Evolutionary conservation across 2,113 vertebrate genomes (phyloP).

Genomic region (Isichthys henryi): DNA sequence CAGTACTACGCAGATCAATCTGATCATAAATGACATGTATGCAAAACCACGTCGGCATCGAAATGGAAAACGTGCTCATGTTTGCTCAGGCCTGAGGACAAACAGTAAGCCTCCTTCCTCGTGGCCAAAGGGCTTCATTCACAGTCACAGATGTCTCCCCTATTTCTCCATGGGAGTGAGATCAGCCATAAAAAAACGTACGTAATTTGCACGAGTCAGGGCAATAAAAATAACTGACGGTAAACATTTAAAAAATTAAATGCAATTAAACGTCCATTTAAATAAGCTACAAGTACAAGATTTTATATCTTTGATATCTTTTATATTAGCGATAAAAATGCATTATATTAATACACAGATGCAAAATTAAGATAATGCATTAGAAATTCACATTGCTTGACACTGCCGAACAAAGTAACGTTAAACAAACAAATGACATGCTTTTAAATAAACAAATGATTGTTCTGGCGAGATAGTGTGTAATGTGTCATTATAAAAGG

Average conservation of each 20-base stretch:
- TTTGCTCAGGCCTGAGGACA: background rate
- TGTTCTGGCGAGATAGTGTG: background rate
- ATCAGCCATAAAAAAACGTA: background rate
- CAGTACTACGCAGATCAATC: background rate
- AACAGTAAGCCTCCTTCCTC: background rate
- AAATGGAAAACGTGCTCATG: background rate
- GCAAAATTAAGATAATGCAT: background rate
- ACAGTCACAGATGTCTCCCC: background rate
- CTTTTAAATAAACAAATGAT: constrained; percentile 3
- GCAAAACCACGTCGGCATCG: background rate
- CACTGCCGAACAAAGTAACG: background rate
- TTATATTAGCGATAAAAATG: background rate
- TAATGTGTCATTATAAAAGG: background rate
- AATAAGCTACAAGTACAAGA: background rate
- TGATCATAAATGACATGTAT: background rate
- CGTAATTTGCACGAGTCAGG: background rate
- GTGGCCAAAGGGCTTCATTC: background rate
- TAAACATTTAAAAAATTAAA: background rate
- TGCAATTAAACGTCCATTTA: background rate
- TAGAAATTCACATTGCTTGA: background rate
- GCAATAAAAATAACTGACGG: background rate
- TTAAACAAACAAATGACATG: background rate
- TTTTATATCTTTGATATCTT: background rate
- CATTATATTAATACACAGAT: background rate
- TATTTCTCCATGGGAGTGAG: background rate